phyloP scores from a whole-genome alignment of 2,888 invertebrate genomes.

The Nomada ferruginata region DNA sequence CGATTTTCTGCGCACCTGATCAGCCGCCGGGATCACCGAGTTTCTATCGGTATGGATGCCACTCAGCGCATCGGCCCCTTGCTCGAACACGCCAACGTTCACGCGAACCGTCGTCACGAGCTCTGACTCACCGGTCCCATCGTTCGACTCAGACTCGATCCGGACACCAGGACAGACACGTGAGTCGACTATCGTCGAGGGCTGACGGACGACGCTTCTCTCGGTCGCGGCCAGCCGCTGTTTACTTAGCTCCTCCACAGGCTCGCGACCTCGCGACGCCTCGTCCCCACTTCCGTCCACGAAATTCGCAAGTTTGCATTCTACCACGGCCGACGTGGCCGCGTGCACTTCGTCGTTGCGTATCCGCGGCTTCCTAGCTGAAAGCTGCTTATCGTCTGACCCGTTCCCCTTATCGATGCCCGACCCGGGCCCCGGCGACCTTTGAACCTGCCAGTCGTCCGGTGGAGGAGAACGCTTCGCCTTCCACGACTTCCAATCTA shows the following conservation, averaged over 20 bases:
- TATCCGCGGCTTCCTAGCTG: conserved; percentile 38
- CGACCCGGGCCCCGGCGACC: conserved; percentile 51
- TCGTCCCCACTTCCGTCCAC: conserved; percentile 44
- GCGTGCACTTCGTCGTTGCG: conserved; percentile 47
- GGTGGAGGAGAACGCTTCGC: conserved; percentile 77
- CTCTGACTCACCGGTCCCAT: background rate
- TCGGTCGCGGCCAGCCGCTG: conserved; percentile 46
- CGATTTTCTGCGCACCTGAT: background rate
- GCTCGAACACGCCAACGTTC: background rate
- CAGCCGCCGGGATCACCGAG: background rate
- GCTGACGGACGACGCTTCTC: conserved; percentile 14
- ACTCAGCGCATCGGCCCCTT: background rate
- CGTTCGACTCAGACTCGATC: background rate
- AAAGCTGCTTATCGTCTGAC: conserved; percentile 61
- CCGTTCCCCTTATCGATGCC: conserved; percentile 59
- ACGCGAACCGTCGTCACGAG: conserved; percentile 21
- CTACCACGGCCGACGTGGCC: conserved; percentile 58
- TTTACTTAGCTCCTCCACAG: conserved; percentile 53
- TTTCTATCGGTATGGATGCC: background rate
- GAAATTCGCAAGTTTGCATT: conserved; percentile 76
- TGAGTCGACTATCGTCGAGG: background rate
- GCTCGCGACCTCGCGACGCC: conserved; percentile 25
- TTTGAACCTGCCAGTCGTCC: conserved; percentile 55
- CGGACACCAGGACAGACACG: background rate
- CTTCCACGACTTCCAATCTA: conserved; percentile 52